Conservation (phyloP, 2,797 vertebrate genomes). For the Catostomus latipinnis region DNA sequence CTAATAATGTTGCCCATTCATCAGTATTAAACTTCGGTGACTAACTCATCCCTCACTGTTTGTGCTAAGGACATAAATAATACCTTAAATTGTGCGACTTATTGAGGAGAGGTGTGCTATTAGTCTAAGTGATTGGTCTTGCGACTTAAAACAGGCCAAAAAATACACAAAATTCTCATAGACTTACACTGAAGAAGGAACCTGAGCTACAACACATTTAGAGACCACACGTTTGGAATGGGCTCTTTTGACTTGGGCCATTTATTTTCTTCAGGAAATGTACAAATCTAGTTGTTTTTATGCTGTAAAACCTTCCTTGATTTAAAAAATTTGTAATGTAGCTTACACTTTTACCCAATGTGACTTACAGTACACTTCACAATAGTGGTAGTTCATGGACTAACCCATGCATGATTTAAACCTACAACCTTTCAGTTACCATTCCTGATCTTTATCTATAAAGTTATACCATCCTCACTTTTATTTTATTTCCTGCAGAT, state of each 20-base stretch:
- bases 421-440: background rate
- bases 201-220: no score
- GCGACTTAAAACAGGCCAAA: no score
- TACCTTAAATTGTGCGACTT: background rate
- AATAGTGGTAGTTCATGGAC: background rate
- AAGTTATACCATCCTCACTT: background rate
- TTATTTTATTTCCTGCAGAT: background rate
- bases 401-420: background rate
- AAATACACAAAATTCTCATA: no score
- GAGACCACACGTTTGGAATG: no score
- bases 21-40: background rate
- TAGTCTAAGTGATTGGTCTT: no score
- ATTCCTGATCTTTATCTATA: background rate
- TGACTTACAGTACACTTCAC: background rate
- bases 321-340: background rate
- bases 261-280: no score
- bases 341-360: background rate
- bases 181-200: background rate
- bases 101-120: no score
- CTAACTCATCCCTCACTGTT: background rate
- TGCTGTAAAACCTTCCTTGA: background rate
- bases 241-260: no score
- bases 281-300: background rate
- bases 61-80: background rate
- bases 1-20: background rate